Evolutionary conservation across 2,113 vertebrate genomes (phyloP), one percentile per base, ranked within the genome.

Genomic region (Spermophilus dauricus): DNA sequence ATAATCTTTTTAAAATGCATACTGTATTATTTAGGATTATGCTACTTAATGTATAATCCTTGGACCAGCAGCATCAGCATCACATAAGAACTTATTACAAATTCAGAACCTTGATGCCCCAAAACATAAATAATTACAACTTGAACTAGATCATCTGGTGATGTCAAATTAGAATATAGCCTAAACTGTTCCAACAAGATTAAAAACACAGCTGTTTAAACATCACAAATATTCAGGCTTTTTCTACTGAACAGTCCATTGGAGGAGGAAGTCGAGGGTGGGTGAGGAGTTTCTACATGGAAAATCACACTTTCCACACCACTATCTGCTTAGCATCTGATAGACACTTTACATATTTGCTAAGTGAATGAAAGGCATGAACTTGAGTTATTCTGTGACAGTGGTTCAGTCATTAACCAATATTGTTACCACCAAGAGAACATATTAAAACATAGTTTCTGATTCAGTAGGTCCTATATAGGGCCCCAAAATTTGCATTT

Each of bases 391-490:
- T 72, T 84, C 67, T 37, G 5, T 28, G 63, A n/a, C 28, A 89
- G 34, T 75, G 4, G 17, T 65, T 91, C 56, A 65, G 48, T 81
- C 34, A 76, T 42, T 84, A 58, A 4, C 30, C 53, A 75, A 28
- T 34, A 83, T 30, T 8, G 32, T 14, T 67, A 69, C 14, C 12
- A 67, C 22, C 58, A 24, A 3, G 1, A 48, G 4, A 9, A 12
- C 26, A 85, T 89, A 85, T 28, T 85, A 73, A 96, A 81, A 48
- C 51, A 48, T 18, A 80, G 48, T 82, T 92, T 96, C 51, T 51
- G 14, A 77, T 42, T 76, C 30, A 67, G 67, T 34, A 76, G n/a
- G 11, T 82, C 8, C 42, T 94, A 42, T 5, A 0, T 77, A 30
- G 30, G 22, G 6, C 8, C 48, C 76, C 24, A 32, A 63, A 34